Evolutionary conservation across 2,888 invertebrate species (phyloP).

Genomic region (Aethes cnicana): DNA sequence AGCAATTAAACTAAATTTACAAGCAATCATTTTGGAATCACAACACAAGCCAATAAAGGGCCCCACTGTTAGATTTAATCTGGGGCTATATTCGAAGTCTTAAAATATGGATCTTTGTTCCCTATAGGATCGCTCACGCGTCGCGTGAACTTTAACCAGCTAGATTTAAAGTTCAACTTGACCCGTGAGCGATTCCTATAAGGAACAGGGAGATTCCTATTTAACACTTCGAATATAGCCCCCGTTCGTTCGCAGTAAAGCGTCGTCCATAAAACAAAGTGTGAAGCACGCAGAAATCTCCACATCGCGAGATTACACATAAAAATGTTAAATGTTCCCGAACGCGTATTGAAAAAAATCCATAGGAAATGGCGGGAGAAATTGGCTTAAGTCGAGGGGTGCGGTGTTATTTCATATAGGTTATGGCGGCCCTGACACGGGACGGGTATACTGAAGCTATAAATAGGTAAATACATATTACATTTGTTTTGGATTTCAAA

Average conservation of each 20-base stretch:
- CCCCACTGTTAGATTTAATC: slow-evolving; percentile 77
- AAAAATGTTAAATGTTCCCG: slow-evolving; percentile 81
- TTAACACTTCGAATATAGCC: too few relatives aligned
- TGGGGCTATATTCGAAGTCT: too few relatives aligned
- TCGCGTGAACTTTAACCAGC: too few relatives aligned
- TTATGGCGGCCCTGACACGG: slow-evolving; percentile 5
- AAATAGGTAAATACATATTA: background rate
- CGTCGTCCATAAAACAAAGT: slow-evolving; percentile 77
- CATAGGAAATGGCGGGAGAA: slow-evolving; percentile 67
- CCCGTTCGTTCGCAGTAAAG: too few relatives aligned
- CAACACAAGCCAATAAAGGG: slow-evolving; percentile 65
- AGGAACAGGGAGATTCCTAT: too few relatives aligned
- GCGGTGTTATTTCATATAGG: slow-evolving; percentile 23
- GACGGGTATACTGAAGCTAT: background rate
- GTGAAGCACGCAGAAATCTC: slow-evolving; percentile 72
- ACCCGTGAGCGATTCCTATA: too few relatives aligned
- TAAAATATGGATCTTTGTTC: too few relatives aligned
- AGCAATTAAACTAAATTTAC: background rate
- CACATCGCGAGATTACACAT: slow-evolving; percentile 79
- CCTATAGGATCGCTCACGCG: too few relatives aligned
- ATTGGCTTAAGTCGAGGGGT: slow-evolving; percentile 47
- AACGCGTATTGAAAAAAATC: slow-evolving; percentile 80
- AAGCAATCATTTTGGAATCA: slow-evolving; percentile 45
- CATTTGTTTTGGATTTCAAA: too few relatives aligned
- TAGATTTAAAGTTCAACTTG: too few relatives aligned